Percentiles rank a stretch among this genome's conserved stretches.
Conservation (phyloP, 1,140 invertebrate species). For the Lucilia sericata region DNA sequence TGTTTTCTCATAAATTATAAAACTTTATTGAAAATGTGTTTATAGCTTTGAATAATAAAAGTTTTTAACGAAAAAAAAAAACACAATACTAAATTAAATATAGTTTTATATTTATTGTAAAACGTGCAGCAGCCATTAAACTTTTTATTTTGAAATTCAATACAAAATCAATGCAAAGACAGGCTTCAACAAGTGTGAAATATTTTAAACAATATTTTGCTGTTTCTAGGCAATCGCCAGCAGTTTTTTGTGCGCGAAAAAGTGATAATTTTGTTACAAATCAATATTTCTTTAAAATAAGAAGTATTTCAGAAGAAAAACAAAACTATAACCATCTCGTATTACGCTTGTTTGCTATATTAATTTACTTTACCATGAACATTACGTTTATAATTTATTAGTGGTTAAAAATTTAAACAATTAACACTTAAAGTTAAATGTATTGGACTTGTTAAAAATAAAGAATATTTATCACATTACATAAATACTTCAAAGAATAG, state of each 20-base stretch:
- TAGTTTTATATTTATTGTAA: background rate
- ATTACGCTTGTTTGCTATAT: background rate
- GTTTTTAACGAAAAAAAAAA: background rate
- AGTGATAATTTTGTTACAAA: constrained; percentile 5
- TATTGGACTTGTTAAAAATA: background rate
- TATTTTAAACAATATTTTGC: background rate
- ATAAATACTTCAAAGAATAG: too few species aligned
- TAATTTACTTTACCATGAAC: background rate
- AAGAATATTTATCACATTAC: too few species aligned
- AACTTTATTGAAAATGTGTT: constrained; percentile 7
- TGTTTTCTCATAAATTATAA: constrained; percentile 32
- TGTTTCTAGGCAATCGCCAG: background rate
- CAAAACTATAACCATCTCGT: background rate
- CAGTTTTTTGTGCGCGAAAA: background rate
- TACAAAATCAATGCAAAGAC: constrained; percentile 1
- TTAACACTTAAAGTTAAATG: background rate
- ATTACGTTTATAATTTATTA: constrained; percentile 1
- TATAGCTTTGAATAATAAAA: background rate
- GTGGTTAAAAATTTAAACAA: background rate
- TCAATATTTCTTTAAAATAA: background rate
- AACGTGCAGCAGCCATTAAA: constrained; percentile 3
- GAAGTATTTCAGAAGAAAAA: too few species aligned
- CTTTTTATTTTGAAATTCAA: background rate
- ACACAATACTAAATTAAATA: background rate
- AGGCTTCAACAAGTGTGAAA: constrained; percentile 19